phyloP scores from a whole-genome alignment of 1,140 invertebrate genomes.

The Cataglyphis hispanica region DNA sequence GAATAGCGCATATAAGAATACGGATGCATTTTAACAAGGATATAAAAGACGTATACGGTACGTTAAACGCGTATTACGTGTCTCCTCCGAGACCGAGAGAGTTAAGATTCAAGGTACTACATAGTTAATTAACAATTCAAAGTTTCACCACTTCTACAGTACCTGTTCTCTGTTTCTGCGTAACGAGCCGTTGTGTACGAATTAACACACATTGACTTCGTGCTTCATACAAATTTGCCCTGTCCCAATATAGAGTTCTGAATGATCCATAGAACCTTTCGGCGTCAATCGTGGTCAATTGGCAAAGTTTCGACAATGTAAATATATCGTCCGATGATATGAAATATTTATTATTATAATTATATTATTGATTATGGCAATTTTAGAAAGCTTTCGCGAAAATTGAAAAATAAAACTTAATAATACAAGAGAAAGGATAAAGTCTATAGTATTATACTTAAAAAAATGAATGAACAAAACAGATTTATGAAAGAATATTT shows the following conservation, averaged over 20 bases:
- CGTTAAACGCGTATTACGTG: slow-evolving; percentile 30
- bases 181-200: slow-evolving; percentile 49
- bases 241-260: not conserved
- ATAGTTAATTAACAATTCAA: slow-evolving; percentile 59
- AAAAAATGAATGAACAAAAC: not conserved
- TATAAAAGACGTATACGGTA: slow-evolving; percentile 45
- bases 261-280: not conserved
- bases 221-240: slow-evolving; percentile 12
- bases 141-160: slow-evolving; percentile 26
- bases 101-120: slow-evolving; percentile 52
- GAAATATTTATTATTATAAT: too few species aligned
- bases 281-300: not conserved
- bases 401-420: not conserved
- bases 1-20: not conserved
- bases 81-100: not conserved
- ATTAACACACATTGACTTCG: slow-evolving; percentile 17
- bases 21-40: slow-evolving; percentile 37
- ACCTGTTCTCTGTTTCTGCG: slow-evolving; percentile 3
- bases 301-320: not conserved
- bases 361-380: not conserved
- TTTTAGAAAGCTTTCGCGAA: not conserved
- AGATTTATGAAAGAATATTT: not conserved
- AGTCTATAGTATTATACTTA: not conserved
- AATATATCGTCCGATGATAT: not conserved
- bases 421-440: not conserved